These are phyloP conservation scores for Notocelia uddmanniana DNA, from an alignment of 2,888 invertebrate species.

Conservation along the genomic window DNA sequence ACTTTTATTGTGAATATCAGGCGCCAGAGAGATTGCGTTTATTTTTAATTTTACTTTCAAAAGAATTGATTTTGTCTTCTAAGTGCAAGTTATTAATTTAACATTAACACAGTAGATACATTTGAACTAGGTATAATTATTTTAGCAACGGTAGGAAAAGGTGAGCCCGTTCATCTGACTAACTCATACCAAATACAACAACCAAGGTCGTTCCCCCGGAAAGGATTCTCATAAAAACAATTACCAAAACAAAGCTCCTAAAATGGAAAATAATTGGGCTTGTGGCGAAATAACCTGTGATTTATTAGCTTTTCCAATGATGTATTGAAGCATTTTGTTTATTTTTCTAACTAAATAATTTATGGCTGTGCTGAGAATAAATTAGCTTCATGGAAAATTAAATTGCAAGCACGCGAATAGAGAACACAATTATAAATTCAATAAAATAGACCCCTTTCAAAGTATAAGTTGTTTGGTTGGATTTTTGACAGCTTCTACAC, in stretches of 20 bases:
- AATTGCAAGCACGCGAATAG: background rate
- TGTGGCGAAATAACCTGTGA: conserved; percentile 32
- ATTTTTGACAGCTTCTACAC: background rate
- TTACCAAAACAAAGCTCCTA: conserved; percentile 27
- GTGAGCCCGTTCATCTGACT: background rate
- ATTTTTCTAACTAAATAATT: conserved; percentile 22
- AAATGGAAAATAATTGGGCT: conserved; percentile 35
- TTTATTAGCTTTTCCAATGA: conserved; percentile 37
- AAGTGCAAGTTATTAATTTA: background rate
- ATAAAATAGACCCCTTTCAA: background rate
- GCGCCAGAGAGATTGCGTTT: background rate
- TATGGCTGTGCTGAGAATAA: conserved; percentile 6
- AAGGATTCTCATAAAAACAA: conserved; percentile 19
- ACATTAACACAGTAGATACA: background rate
- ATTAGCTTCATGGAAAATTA: conserved; percentile 22
- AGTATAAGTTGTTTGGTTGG: no score
- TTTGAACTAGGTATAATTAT: background rate
- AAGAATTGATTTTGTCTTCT: background rate
- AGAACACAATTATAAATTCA: conserved; percentile 10
- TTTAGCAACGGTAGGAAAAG: background rate
- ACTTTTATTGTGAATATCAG: background rate
- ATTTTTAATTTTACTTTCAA: background rate
- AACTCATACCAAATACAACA: background rate
- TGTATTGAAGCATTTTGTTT: conserved; percentile 24
- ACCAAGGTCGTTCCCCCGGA: conserved; percentile 14